Evolutionary conservation across 2,797 vertebrate genomes (phyloP).

Genomic region (Tauraco hartlaubi): DNA sequence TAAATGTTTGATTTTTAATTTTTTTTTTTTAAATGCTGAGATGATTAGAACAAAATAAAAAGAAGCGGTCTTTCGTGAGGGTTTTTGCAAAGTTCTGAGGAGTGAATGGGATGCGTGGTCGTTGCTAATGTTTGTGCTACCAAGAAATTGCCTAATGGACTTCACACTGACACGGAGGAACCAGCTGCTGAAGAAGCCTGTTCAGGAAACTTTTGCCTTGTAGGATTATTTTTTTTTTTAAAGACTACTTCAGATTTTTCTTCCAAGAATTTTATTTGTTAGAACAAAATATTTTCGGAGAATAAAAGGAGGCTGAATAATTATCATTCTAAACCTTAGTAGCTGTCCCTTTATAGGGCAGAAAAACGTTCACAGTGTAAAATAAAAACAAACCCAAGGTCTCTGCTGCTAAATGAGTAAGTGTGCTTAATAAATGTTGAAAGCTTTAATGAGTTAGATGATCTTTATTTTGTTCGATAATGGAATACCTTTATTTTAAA

Average conservation of each 20-base stretch:
- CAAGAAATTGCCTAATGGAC: neutral
- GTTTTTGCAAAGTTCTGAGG: neutral
- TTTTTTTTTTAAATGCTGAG: neutral
- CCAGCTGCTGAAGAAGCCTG: neutral
- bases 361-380: neutral
- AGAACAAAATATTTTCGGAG: neutral
- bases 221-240: neutral
- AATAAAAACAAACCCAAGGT: neutral
- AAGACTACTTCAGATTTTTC: neutral
- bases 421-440: neutral
- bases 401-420: neutral
- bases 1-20: neutral
- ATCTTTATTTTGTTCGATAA: neutral
- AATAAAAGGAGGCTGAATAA: neutral
- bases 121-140: fast-evolving
- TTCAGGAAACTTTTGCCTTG: fast-evolving
- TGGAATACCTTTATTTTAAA: neutral
- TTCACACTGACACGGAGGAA: neutral
- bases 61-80: neutral
- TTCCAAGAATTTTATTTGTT: neutral
- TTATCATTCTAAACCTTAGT: neutral
- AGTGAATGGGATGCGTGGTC: neutral
- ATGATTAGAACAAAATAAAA: neutral
- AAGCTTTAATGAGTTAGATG: neutral
- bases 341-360: neutral